Evolutionary conservation across 2,888 invertebrate genomes (phyloP).

Genomic region (Tetranychus piercei): DNA sequence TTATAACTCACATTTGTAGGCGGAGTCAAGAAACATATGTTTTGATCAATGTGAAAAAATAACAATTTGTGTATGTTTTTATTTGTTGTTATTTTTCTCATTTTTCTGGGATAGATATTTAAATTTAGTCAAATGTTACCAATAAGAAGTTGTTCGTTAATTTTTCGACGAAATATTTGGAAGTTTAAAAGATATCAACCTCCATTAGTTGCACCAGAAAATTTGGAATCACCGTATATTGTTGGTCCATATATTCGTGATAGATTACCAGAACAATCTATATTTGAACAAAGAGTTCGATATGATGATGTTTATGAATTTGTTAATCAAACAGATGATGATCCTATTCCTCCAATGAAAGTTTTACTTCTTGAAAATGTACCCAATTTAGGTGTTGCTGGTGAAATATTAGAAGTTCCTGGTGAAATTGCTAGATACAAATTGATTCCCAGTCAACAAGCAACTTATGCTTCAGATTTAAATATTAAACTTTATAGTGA

Average conservation of each 20-base stretch:
- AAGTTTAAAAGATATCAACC: background rate
- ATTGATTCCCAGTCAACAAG: conserved; percentile 14
- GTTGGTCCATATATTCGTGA: conserved; percentile 18
- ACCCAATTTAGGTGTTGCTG: conserved; percentile 19
- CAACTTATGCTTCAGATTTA: conserved; percentile 16
- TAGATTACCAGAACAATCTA: background rate
- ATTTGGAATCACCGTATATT: conserved; percentile 11
- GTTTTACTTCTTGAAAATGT: conserved; percentile 19
- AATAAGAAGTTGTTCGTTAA: background rate
- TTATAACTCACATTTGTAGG: background rate
- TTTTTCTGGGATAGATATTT: background rate
- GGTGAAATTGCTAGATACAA: conserved; percentile 10
- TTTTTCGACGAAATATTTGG: conserved; percentile 6
- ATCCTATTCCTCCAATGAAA: conserved; percentile 12
- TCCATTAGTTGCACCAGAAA: background rate
- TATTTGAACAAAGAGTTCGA: conserved; percentile 4
- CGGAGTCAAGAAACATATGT: background rate
- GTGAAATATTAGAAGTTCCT: conserved; percentile 19
- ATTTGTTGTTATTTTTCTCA: background rate
- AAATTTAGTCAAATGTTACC: background rate
- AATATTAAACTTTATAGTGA: conserved; percentile 16
- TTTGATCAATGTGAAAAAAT: background rate
- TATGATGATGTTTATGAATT: conserved; percentile 16
- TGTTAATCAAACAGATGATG: conserved; percentile 13
- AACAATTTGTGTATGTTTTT: background rate